phyloP scores from a whole-genome alignment of 2,797 vertebrate genomes.

The Acipenser oxyrinchus region DNA sequence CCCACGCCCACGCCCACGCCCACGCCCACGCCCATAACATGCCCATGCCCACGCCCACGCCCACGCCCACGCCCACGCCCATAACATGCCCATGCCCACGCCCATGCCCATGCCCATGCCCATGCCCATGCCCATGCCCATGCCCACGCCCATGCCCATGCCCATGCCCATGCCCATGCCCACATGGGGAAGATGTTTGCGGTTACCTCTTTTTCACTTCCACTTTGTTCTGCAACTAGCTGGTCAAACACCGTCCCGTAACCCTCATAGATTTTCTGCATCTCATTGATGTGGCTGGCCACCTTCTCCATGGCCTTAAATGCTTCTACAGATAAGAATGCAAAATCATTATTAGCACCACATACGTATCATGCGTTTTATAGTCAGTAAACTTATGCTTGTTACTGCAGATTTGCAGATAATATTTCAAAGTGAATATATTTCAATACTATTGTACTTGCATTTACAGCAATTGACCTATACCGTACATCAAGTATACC shows the following conservation, averaged over 20 bases:
- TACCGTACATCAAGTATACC: too few relatives aligned
- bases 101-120: too few relatives aligned
- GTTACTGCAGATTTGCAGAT: neutral
- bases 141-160: too few relatives aligned
- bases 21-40: too few relatives aligned
- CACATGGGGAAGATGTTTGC: neutral
- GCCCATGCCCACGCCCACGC: too few relatives aligned
- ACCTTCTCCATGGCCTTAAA: constrained; percentile 98
- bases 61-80: too few relatives aligned
- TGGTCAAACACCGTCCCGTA: constrained; percentile 93
- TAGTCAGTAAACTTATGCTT: neutral
- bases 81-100: too few relatives aligned
- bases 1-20: too few relatives aligned
- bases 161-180: too few relatives aligned
- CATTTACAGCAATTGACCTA: too few relatives aligned
- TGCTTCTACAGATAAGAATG: constrained; percentile 65
- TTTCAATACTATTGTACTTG: neutral
- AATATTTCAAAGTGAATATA: neutral
- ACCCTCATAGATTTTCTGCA: constrained; percentile 98
- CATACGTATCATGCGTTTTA: neutral
- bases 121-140: too few relatives aligned
- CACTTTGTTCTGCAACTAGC: constrained; percentile 85
- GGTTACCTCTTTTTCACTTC: constrained; percentile 80
- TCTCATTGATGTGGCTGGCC: constrained; percentile 96
- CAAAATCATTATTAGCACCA: neutral